A percentile compares a stretch with the other conserved stretches of the same genome.
These are phyloP conservation scores for Mellilla xanthometata DNA, from an alignment of 2,888 invertebrate species.

Conservation along the genomic window DNA sequence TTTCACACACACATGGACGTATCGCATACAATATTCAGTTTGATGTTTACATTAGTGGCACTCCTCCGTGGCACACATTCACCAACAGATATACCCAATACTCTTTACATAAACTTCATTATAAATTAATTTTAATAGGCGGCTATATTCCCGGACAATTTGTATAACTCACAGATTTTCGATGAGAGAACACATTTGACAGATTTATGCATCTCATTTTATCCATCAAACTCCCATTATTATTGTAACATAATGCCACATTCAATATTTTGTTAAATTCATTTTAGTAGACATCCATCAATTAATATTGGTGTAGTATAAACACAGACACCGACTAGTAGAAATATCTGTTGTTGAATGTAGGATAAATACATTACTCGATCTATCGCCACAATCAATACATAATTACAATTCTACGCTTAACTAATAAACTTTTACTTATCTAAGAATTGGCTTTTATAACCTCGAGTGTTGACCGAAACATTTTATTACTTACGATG, in stretches of 20 bases:
- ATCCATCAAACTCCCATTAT: no score
- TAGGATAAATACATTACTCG: slow-evolving; percentile 50
- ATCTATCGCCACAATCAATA: slow-evolving; percentile 58
- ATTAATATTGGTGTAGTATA: no score
- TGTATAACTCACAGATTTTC: no score
- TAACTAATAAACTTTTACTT: slow-evolving; percentile 70
- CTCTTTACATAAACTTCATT: no score
- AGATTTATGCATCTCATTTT: no score
- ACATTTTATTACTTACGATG: slow-evolving; percentile 41
- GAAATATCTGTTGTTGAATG: slow-evolving; percentile 46
- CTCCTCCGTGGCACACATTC: slow-evolving; percentile 36
- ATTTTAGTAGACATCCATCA: no score
- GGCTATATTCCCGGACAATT: no score
- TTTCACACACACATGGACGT: slow-evolving; percentile 75
- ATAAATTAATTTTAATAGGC: no score
- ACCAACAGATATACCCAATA: slow-evolving; percentile 17
- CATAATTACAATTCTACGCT: slow-evolving; percentile 62
- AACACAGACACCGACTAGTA: not conserved
- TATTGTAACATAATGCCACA: no score
- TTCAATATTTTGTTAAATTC: no score
- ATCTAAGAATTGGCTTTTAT: slow-evolving; percentile 74
- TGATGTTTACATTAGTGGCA: slow-evolving; percentile 49
- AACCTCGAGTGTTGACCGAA: slow-evolving; percentile 55
- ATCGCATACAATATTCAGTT: slow-evolving; percentile 52
- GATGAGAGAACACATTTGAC: no score